Conservation (phyloP, 1,140 invertebrate species). For the Drosophila kanapiae region DNA sequence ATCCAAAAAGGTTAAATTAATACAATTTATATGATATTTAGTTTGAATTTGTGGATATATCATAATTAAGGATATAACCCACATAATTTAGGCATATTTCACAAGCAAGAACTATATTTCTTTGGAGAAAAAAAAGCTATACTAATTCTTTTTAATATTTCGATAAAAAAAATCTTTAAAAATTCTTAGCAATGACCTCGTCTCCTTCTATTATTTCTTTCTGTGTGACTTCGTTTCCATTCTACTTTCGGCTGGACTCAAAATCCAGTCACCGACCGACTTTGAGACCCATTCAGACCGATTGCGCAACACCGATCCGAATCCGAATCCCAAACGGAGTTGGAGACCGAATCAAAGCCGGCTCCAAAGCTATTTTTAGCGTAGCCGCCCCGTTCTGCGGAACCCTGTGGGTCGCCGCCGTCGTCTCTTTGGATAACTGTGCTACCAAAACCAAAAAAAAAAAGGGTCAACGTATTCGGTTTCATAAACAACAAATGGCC, state of each 20-base stretch:
- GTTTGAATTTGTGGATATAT: no score
- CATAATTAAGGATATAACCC: no score
- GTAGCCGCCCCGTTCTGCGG: conserved; percentile 26
- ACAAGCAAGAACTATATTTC: no score
- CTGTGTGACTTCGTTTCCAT: conserved; percentile 10
- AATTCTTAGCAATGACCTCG: no score
- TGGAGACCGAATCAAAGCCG: conserved; percentile 22
- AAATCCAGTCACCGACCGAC: conserved; percentile 46
- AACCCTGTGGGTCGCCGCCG: conserved; percentile 47
- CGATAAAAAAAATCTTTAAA: rapidly evolving
- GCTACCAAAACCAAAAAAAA: conserved; percentile 16
- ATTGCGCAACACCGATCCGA: conserved; percentile 69
- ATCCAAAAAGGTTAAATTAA: no score
- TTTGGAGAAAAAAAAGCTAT: no score
- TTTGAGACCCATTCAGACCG: conserved; percentile 51
- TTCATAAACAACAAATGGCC: conserved; percentile 63
- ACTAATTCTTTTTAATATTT: no score
- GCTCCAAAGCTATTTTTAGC: conserved; percentile 68
- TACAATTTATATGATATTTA: background rate
- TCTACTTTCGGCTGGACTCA: conserved; percentile 24
- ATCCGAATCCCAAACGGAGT: conserved; percentile 3
- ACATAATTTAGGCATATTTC: no score
- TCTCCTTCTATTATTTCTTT: background rate
- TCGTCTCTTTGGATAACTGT: conserved; percentile 27
- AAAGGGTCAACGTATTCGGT: conserved; percentile 74